These are phyloP conservation scores for Diplogasteroides magnus DNA, from an alignment of 1,140 invertebrate species.

Conservation along the genomic window DNA sequence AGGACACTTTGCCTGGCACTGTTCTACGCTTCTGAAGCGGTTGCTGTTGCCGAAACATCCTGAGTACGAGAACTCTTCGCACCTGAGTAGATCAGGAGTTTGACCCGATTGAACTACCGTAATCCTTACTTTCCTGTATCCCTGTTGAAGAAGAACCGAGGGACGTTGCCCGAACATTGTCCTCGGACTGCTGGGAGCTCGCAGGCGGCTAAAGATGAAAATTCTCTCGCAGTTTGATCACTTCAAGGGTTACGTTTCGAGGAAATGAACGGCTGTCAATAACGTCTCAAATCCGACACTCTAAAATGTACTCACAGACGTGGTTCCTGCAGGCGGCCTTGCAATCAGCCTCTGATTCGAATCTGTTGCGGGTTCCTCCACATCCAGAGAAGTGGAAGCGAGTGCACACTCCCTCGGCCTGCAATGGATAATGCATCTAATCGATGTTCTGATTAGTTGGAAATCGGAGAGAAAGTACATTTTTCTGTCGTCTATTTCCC, in stretches of 20 bases:
- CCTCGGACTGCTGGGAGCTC: slow-evolving; percentile 72
- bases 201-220: slow-evolving; percentile 65
- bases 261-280: background rate
- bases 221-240: background rate
- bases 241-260: background rate
- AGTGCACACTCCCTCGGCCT: slow-evolving; percentile 70
- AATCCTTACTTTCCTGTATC: slow-evolving; percentile 65
- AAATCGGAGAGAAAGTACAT: too few relatives aligned
- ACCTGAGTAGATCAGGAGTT: slow-evolving; percentile 59
- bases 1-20: slow-evolving; percentile 30
- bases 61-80: slow-evolving; percentile 64
- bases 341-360: slow-evolving; percentile 71
- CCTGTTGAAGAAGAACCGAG: slow-evolving; percentile 71
- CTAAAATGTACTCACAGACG: slow-evolving; percentile 36
- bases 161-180: slow-evolving; percentile 67
- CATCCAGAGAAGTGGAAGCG: slow-evolving; percentile 89
- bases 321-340: slow-evolving; percentile 66
- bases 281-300: background rate
- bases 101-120: slow-evolving; percentile 60
- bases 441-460: background rate
- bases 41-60: slow-evolving; percentile 76
- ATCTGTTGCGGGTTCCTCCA: slow-evolving; percentile 59
- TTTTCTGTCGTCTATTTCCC: too few relatives aligned
- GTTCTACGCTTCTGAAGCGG: slow-evolving; percentile 62
- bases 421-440: background rate